Conservation (phyloP, 2,888 invertebrate species). For the Sycophila texana region DNA sequence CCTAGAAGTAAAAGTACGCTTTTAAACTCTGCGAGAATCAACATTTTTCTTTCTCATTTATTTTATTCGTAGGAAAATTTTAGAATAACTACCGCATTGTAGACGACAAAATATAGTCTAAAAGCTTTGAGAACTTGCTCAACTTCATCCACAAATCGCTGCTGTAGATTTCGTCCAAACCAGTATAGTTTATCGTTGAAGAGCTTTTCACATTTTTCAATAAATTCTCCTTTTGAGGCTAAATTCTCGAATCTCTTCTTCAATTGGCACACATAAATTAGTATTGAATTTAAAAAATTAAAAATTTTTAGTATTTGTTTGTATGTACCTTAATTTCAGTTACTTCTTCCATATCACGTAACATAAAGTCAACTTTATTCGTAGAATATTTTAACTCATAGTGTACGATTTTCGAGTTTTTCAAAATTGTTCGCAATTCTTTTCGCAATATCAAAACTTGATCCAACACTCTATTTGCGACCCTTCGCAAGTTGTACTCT, state of each 20-base stretch:
- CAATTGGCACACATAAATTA: background rate
- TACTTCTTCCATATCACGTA: background rate
- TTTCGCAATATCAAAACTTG: background rate
- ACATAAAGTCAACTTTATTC: background rate
- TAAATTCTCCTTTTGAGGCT: background rate
- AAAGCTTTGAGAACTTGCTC: background rate
- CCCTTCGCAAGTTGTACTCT: background rate
- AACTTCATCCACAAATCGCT: background rate
- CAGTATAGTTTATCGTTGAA: background rate
- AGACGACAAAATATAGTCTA: background rate
- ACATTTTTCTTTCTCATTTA: too few species aligned
- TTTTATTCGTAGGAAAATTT: background rate
- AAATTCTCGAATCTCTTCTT: background rate
- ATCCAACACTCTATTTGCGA: background rate
- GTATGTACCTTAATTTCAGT: conserved; percentile 1
- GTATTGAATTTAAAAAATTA: too few species aligned
- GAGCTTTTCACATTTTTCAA: background rate
- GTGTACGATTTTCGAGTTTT: background rate
- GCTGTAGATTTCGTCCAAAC: background rate
- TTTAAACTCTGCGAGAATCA: too few species aligned
- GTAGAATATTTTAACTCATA: background rate
- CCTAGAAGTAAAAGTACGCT: background rate
- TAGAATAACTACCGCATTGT: background rate
- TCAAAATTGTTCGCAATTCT: background rate
- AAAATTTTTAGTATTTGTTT: background rate